phyloP scores from a whole-genome alignment of 1,140 invertebrate genomes.

The Bombus sylvicola region DNA sequence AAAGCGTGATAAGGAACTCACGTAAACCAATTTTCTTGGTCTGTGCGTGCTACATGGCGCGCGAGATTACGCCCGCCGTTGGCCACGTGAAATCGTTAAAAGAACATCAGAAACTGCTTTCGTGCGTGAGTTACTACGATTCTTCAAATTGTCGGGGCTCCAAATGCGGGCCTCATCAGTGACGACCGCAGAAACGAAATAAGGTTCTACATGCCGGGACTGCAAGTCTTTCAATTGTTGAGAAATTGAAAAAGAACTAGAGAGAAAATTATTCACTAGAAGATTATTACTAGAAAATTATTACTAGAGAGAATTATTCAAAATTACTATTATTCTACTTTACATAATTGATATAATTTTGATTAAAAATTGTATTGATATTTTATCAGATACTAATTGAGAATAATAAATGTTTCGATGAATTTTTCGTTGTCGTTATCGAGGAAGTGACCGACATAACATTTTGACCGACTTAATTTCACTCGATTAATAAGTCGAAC shows the following conservation, averaged over 20 bases:
- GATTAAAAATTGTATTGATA: too few species aligned
- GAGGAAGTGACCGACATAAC: background rate
- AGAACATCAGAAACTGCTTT: slow-evolving; percentile 53
- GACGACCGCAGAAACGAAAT: background rate
- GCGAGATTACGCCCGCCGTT: slow-evolving; percentile 17
- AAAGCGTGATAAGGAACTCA: slow-evolving; percentile 37
- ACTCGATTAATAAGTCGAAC: too few species aligned
- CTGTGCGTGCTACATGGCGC: background rate
- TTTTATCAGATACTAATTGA: too few species aligned
- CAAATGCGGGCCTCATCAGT: background rate
- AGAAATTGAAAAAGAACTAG: background rate
- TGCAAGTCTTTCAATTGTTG: background rate
- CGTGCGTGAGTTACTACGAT: slow-evolving; percentile 46
- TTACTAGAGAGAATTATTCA: too few species aligned
- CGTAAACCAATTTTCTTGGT: slow-evolving; percentile 40
- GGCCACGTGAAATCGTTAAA: slow-evolving; percentile 52
- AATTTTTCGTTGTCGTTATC: background rate
- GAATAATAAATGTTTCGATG: background rate
- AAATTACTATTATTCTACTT: too few species aligned
- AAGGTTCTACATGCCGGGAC: background rate
- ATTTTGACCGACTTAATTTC: background rate
- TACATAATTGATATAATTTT: too few species aligned
- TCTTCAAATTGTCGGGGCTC: slow-evolving; percentile 1
- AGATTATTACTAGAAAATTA: too few species aligned
- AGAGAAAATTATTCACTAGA: too few species aligned